Conservation (phyloP, 2,797 vertebrate species). For the Anguilla pacifica region DNA sequence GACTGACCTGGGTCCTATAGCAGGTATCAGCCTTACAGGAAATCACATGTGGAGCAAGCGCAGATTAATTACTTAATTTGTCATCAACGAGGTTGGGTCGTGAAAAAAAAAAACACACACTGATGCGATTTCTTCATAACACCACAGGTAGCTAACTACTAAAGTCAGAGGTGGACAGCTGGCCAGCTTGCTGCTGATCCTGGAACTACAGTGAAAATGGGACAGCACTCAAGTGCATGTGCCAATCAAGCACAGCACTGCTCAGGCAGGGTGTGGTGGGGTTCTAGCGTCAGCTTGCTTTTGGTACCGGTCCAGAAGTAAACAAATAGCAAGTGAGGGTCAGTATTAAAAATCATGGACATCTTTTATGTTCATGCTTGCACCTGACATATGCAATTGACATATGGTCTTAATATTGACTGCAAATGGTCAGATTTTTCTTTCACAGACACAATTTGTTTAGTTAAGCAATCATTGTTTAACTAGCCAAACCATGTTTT, state of each 20-base stretch:
- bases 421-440: too few relatives aligned
- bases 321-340: background rate
- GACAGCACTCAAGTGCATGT: background rate
- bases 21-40: background rate
- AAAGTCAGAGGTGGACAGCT: background rate
- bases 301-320: background rate
- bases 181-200: background rate
- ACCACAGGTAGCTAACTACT: background rate
- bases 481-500: background rate
- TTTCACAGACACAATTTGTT: background rate
- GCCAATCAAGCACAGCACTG: background rate
- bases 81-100: too few relatives aligned
- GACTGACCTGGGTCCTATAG: background rate
- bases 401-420: background rate
- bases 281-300: background rate
- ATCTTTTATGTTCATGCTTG: background rate
- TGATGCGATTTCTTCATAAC: background rate
- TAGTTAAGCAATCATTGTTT: background rate
- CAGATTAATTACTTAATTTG: too few relatives aligned
- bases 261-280: background rate
- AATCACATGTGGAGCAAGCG: too few relatives aligned
- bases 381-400: background rate
- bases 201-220: background rate
- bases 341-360: background rate
- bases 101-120: background rate